Conservation (phyloP, 2,888 invertebrate species). For the Pachycephus smyrnensis region DNA sequence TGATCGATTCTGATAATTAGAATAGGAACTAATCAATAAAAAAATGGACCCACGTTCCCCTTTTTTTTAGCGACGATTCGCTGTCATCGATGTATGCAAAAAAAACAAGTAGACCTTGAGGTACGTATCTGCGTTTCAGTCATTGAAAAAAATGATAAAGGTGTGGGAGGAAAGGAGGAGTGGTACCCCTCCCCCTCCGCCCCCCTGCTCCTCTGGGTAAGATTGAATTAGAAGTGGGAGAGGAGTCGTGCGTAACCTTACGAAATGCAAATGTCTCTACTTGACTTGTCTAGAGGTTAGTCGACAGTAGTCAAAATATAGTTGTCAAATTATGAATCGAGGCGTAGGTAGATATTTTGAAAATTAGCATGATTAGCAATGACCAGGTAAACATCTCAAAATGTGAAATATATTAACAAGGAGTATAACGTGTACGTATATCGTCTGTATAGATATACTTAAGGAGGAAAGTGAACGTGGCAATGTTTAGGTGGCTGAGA, state of each 20-base stretch:
- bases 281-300: neutral
- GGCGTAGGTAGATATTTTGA: neutral
- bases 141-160: neutral
- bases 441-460: neutral
- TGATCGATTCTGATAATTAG: neutral
- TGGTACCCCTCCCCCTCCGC: too few species aligned
- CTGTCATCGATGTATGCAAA: neutral
- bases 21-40: neutral
- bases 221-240: neutral
- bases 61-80: neutral
- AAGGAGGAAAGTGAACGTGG: neutral
- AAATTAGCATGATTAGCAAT: neutral
- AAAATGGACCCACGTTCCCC: neutral
- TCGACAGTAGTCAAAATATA: neutral
- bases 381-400: neutral
- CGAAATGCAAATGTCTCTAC: neutral
- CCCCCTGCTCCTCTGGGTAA: too few species aligned
- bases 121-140: neutral
- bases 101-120: neutral
- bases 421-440: neutral
- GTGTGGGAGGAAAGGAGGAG: neutral
- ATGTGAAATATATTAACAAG: neutral
- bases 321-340: neutral
- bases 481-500: neutral
- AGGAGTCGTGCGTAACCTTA: neutral